Conservation (phyloP, 2,888 invertebrate species). For the Megastigmus dorsalis region DNA sequence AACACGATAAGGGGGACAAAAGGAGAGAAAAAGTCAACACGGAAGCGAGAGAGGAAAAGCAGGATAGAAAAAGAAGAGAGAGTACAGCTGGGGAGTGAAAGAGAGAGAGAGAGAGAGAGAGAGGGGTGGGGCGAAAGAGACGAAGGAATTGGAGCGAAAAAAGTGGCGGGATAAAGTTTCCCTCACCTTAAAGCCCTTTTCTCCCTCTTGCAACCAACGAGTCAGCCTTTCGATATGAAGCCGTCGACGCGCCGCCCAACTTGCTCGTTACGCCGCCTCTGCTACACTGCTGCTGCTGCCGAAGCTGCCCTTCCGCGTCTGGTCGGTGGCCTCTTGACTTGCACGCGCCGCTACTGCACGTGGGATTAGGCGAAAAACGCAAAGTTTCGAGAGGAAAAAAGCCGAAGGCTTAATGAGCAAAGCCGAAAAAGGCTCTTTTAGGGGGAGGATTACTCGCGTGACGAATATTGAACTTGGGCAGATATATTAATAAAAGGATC, state of each 20-base stretch:
- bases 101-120: not conserved
- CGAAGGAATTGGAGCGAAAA: slow-evolving; percentile 47
- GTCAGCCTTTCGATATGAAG: slow-evolving; percentile 4
- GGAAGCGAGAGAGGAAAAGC: slow-evolving; percentile 3
- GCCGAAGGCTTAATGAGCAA: too few species aligned
- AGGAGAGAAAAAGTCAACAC: slow-evolving; percentile 10
- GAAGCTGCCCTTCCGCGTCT: not conserved
- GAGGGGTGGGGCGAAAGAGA: slow-evolving; percentile 18
- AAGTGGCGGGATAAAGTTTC: slow-evolving; percentile 53
- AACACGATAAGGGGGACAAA: not conserved
- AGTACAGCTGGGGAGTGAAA: not conserved
- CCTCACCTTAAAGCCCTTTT: slow-evolving; percentile 27
- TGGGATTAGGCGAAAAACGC: not conserved
- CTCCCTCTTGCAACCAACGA: slow-evolving; percentile 7
- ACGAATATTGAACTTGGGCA: too few species aligned
- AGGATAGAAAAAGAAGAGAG: not conserved
- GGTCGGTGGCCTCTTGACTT: too few species aligned
- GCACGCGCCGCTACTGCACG: slow-evolving; percentile 6
- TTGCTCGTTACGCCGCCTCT: slow-evolving; percentile 1
- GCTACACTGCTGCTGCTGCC: too few species aligned
- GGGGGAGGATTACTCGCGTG: too few species aligned
- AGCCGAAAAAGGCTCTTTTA: not conserved
- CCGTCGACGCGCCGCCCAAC: not conserved
- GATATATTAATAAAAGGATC: too few species aligned
- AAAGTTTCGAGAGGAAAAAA: not conserved